Evolutionary conservation across 2,888 invertebrate genomes (phyloP), one percentile per base, ranked within the genome.

Genomic region (Argyresthia goedartella): DNA sequence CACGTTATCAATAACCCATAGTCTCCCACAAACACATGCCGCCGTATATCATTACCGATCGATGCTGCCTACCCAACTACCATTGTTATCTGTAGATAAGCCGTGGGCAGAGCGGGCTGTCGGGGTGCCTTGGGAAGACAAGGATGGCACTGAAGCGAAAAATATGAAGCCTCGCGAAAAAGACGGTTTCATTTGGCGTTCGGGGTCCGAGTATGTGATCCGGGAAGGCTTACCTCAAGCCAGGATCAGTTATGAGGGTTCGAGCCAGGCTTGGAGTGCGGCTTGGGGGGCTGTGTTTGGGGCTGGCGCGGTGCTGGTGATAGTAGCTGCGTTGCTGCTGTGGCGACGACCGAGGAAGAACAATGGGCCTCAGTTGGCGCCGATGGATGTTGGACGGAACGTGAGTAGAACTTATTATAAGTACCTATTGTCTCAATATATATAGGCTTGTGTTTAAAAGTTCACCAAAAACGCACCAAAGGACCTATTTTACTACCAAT

Each of bases 41-140:
- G 57, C 52, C 58, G 56, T 56, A 57, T 64, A 64, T 60, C 63
- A 60, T 4, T 81, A 76, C 69, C 62, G 62, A 62, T 67, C 70
- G 66, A 67, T 79, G 39, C 9, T 36, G 39, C 9, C 14, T 13
- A 35, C 48, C 36, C 8, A 81, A 81, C n/a, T n/a, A n/a, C n/a
- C 76, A 71, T 74, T 57, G 76, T 84, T 85, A 84, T 84, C 84
- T 71, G 56, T 69, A 82, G 84, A 84, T 84, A 84, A 84, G 74
- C 73, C 63, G 70, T 75, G 81, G 81, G 67, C 69, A 67, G 72
- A 70, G 59, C 65, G 71, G 61, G 61, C 65, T 63, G 63, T 60
- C 63, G 59, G 71, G 66, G 69, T 66, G 63, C 67, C 69, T 60
- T 67, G 75, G 76, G 69, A 71, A 55, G 65, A 62, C 59, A 62